Conservation (phyloP, 1,140 invertebrate species). For the Temnothorax longispinosus region DNA sequence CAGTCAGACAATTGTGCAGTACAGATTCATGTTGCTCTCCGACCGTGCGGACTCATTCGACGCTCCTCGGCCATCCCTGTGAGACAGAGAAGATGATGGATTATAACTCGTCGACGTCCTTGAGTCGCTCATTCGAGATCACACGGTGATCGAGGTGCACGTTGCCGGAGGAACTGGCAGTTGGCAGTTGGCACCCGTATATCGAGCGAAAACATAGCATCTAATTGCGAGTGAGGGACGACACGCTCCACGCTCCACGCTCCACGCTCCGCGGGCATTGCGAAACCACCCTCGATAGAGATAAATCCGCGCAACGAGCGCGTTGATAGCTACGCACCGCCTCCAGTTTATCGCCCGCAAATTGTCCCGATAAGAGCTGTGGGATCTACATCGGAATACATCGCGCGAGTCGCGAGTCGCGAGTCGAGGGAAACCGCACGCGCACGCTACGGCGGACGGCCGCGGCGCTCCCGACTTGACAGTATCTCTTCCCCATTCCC, state of each 20-base stretch:
- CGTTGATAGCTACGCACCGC: neutral
- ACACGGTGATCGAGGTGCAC: neutral
- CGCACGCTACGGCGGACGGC: too few relatives aligned
- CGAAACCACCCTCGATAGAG: neutral
- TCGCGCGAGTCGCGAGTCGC: too few relatives aligned
- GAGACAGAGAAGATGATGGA: slow-evolving; percentile 59
- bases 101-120: neutral
- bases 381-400: neutral
- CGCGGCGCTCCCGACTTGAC: too few relatives aligned
- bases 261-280: neutral
- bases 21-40: slow-evolving; percentile 65
- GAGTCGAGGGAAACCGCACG: too few relatives aligned
- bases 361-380: neutral
- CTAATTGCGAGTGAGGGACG: neutral
- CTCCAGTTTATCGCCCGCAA: neutral
- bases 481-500: too few relatives aligned
- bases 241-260: neutral
- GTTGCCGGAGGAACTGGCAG: too few relatives aligned
- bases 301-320: slow-evolving; percentile 13
- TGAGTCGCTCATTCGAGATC: neutral
- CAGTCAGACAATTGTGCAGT: slow-evolving; percentile 66
- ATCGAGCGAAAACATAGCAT: neutral
- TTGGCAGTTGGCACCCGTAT: neutral
- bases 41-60: slow-evolving; percentile 46
- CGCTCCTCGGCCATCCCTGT: slow-evolving; percentile 66